These are phyloP conservation scores for Catostylus mosaicus DNA, from an alignment of 30 jellyfish, hydroid and myxozoan species.

Conservation along the genomic window DNA sequence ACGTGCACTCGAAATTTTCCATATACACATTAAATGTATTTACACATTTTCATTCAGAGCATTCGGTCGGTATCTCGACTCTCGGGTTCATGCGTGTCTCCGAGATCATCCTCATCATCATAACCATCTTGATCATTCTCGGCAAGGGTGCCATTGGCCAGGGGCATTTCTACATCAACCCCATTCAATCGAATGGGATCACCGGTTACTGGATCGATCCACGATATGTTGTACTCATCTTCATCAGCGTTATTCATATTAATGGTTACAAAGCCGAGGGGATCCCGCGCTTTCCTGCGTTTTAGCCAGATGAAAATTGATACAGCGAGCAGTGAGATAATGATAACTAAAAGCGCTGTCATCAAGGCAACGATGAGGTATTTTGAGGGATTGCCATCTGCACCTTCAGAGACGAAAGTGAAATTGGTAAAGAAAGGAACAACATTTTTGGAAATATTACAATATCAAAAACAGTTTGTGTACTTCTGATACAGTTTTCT, in stretches of 20 bases:
- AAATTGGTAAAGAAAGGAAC: background rate
- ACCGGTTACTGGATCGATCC: constrained; percentile 74
- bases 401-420: background rate
- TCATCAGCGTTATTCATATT: constrained; percentile 58
- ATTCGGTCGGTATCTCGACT: constrained; percentile 65
- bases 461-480: too few relatives aligned
- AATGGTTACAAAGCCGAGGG: constrained; percentile 58
- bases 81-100: constrained; percentile 41
- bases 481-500: too few relatives aligned
- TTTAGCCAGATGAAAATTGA: constrained; percentile 9
- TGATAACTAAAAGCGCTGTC: constrained; percentile 37
- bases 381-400: background rate
- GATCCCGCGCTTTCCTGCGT: constrained; percentile 62
- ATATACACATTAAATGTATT: background rate
- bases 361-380: constrained; percentile 40
- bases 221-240: constrained; percentile 56
- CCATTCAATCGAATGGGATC: constrained; percentile 51
- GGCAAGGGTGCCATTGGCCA: constrained; percentile 39
- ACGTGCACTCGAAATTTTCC: constrained; percentile 6
- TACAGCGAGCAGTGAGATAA: constrained; percentile 29
- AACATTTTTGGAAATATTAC: too few relatives aligned
- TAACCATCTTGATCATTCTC: constrained; percentile 26
- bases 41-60: constrained; percentile 11
- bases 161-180: constrained; percentile 49
- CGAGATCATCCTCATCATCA: constrained; percentile 56